phyloP scores from a whole-genome alignment of 2,888 invertebrate genomes.

The Lamellibrachia satsuma region DNA sequence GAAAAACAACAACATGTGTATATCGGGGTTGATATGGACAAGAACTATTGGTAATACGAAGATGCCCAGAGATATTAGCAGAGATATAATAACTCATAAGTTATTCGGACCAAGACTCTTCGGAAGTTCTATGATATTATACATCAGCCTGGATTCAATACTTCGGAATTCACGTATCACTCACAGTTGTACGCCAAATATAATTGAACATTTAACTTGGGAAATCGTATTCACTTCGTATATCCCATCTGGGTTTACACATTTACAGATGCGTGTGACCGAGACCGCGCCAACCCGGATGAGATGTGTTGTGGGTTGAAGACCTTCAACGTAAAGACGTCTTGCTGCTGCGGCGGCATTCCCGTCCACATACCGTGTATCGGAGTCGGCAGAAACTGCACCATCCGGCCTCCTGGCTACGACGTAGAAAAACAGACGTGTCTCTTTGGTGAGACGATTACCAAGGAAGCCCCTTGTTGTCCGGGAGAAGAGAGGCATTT shows the following conservation, averaged over 20 bases:
- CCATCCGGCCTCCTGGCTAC: background rate
- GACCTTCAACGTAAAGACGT: background rate
- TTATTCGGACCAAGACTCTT: too few species aligned
- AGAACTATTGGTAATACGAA: too few species aligned
- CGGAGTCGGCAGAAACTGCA: background rate
- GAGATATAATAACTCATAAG: too few species aligned
- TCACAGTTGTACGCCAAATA: too few species aligned
- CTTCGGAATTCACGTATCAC: too few species aligned
- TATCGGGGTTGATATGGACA: too few species aligned
- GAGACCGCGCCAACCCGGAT: background rate
- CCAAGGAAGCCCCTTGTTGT: background rate
- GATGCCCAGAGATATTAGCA: too few species aligned
- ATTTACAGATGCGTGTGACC: background rate
- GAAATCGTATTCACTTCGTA: too few species aligned
- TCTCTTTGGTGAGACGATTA: background rate
- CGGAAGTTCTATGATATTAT: too few species aligned
- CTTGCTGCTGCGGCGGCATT: background rate
- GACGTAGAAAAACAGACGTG: background rate
- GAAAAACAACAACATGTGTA: too few species aligned
- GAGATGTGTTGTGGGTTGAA: background rate
- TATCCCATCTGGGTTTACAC: background rate
- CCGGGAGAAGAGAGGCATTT: background rate
- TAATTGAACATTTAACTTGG: too few species aligned
- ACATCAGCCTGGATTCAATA: too few species aligned
- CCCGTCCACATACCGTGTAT: background rate